These are phyloP conservation scores for Fulmarus glacialis DNA, from an alignment of 2,113 vertebrate genomes.

Conservation along the genomic window DNA sequence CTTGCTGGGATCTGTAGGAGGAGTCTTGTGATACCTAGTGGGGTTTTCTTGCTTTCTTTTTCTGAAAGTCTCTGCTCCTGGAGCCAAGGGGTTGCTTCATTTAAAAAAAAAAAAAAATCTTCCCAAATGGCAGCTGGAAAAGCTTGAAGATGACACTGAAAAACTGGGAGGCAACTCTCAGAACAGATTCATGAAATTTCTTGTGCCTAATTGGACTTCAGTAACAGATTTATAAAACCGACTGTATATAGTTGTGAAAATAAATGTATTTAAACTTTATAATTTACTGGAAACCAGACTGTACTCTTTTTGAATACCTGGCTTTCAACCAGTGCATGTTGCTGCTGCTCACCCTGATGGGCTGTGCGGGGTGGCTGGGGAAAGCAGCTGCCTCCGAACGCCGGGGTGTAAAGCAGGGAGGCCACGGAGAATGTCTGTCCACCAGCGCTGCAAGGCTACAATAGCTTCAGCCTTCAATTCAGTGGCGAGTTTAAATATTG, in stretches of 20 bases:
- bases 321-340: rapidly evolving
- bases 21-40: too few species aligned
- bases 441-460: rapidly evolving
- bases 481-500: background rate
- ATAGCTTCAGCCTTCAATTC: background rate
- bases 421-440: rapidly evolving
- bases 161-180: background rate
- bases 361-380: background rate
- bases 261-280: background rate
- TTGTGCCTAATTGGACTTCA: background rate
- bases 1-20: background rate
- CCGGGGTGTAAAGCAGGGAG: rapidly evolving
- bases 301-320: rapidly evolving
- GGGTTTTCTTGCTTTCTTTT: background rate
- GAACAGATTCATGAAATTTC: background rate
- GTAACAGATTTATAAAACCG: background rate
- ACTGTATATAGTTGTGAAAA: background rate
- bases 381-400: background rate
- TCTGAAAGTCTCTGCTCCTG: background rate
- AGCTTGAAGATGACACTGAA: background rate
- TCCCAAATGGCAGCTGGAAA: background rate
- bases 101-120: background rate
- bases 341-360: background rate
- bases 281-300: background rate
- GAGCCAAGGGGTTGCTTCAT: background rate